Percentiles rank a stretch among this genome's conserved stretches.
phyloP scores from a whole-genome alignment of 2,113 vertebrate species.

The Anolis sagrei region DNA sequence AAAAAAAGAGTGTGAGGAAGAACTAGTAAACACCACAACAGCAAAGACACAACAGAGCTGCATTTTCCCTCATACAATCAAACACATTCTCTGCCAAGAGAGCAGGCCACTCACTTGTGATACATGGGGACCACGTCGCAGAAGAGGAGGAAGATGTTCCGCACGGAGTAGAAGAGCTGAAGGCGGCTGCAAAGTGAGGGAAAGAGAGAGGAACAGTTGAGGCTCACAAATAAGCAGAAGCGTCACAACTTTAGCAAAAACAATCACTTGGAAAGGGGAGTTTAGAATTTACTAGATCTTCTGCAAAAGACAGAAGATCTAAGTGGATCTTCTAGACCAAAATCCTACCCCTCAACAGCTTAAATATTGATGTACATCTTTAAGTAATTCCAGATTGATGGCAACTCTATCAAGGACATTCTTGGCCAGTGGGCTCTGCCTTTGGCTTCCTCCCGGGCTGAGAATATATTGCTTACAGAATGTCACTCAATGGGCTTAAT shows the following conservation, averaged over 20 bases:
- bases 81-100: neutral
- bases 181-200: conserved; percentile 76
- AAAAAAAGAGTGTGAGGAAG: neutral
- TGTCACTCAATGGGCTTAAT: too few relatives aligned
- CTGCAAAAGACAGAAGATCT: too few relatives aligned
- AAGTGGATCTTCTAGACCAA: too few relatives aligned
- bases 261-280: too few relatives aligned
- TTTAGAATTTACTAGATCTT: neutral
- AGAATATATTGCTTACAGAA: too few relatives aligned
- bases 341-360: too few relatives aligned
- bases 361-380: too few relatives aligned
- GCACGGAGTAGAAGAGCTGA: conserved; percentile 93
- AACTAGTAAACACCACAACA: neutral
- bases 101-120: conserved; percentile 86
- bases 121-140: conserved; percentile 95
- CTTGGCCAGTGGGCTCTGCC: too few relatives aligned
- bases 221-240: conserved; percentile 4
- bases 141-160: conserved; percentile 98
- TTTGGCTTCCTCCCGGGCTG: too few relatives aligned
- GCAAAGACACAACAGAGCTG: neutral
- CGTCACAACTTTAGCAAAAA: neutral
- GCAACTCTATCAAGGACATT: too few relatives aligned
- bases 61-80: too few relatives aligned
- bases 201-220: neutral
- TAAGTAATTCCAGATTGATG: too few relatives aligned